Evolutionary conservation across 2,888 invertebrate genomes (phyloP).

Genomic region (Argyra leucocephala): DNA sequence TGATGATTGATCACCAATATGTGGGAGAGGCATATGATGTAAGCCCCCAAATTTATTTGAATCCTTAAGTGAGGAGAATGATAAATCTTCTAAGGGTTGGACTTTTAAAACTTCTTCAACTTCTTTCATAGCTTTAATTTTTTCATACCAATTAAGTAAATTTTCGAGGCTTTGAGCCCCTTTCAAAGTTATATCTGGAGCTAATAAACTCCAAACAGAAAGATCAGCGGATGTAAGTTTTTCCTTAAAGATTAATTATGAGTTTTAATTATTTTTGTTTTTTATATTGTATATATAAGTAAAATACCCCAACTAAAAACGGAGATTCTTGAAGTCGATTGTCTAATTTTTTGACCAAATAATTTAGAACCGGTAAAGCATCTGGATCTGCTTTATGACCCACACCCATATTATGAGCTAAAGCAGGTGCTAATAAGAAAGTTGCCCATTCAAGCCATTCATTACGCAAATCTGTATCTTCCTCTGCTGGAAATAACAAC

Average conservation of each 20-base stretch:
- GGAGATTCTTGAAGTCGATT: constrained; percentile 45
- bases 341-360: constrained; percentile 51
- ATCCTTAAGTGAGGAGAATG: constrained; percentile 39
- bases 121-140: constrained; percentile 48
- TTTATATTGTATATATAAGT: neutral
- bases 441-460: constrained; percentile 60
- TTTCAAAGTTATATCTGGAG: constrained; percentile 55
- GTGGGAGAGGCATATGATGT: constrained; percentile 40
- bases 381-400: constrained; percentile 48
- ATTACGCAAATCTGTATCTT: constrained; percentile 36
- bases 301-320: constrained; percentile 53
- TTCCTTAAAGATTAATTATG: constrained; percentile 44
- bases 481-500: constrained; percentile 51
- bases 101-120: constrained; percentile 47
- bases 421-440: constrained; percentile 50
- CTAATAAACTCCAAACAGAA: constrained; percentile 62
- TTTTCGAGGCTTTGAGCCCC: constrained; percentile 49
- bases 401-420: constrained; percentile 46
- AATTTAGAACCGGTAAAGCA: constrained; percentile 49
- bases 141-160: constrained; percentile 53
- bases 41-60: constrained; percentile 46
- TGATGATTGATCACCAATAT: constrained; percentile 36
- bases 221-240: constrained; percentile 59
- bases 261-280: neutral
- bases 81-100: constrained; percentile 36